phyloP scores from a whole-genome alignment of 1,140 invertebrate genomes.

The Drosophila pruinosa region DNA sequence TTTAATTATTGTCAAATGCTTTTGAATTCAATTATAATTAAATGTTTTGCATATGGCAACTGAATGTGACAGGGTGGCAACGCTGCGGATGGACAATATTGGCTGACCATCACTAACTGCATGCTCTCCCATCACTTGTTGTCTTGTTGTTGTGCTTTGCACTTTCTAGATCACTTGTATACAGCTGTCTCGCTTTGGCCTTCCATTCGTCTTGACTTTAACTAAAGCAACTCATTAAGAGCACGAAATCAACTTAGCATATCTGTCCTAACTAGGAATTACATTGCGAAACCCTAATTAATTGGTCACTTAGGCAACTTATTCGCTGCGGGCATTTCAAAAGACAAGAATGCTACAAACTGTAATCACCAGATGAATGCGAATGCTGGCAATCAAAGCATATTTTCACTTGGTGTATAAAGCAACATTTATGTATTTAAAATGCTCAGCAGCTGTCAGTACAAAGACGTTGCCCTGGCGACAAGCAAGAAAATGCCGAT shows the following conservation, averaged over 20 bases:
- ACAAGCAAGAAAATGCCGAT: conserved; percentile 23
- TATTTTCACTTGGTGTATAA: conserved; percentile 24
- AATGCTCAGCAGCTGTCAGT: conserved; percentile 48
- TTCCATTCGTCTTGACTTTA: too few relatives aligned
- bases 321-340: neutral
- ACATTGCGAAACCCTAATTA: neutral
- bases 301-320: neutral
- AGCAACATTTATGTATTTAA: conserved; percentile 66
- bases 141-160: neutral
- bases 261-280: too few relatives aligned
- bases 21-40: too few relatives aligned
- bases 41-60: too few relatives aligned
- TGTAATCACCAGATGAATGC: neutral
- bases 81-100: too few relatives aligned
- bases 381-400: conserved; percentile 18
- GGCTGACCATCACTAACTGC: too few relatives aligned
- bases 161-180: too few relatives aligned
- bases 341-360: neutral
- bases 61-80: too few relatives aligned
- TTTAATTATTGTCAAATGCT: too few relatives aligned
- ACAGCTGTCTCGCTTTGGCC: too few relatives aligned
- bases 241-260: neutral
- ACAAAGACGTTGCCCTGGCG: conserved; percentile 11
- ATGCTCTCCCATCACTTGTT: too few relatives aligned
- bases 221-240: too few relatives aligned